Base-by-base conservation (phyloP, 1,140 invertebrate genomes). In the Paralvinella palmiformis region DNA sequence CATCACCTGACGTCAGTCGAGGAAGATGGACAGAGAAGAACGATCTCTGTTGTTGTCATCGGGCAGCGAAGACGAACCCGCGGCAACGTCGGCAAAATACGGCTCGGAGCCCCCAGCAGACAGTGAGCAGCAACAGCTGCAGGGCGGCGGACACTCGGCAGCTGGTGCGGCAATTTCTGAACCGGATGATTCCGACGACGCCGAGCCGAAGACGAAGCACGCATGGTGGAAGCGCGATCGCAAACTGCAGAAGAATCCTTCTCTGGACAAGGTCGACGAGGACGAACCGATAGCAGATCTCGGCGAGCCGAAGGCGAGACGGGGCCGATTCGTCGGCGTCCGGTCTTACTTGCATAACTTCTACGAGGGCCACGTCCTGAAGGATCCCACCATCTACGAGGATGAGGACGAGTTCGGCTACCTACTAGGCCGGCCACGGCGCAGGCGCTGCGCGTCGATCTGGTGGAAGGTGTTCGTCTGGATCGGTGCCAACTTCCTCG, bases 291-390 rank as follows among this genome's bases (percentile, higher is more conserved):
- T 31, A 32, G 33, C 27, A 32, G n/a, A 6, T 15, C 27, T 31
- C 29, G 48, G 24, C 24, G 48, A 22, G n/a, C 1, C 35, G 58
- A 29, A 24, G 58, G 31, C 1, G 3, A 36, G 35, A 0, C 37
- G 22, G 15, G 44, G 60, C 27, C 27, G 35, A 2, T 57, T 32
- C 55, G 82, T 82, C 62, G 82, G 82, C 20, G 79, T 83, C 32
- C 81, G 77, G 68, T 83, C 81, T 33, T 83, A 83, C 65, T 68
- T 83, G 29, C 81, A 83, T 65, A 72, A 83, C 32, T 83, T 83
- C 71, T 83, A 83, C 68, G 80, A 83, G 56, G 68, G 69, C n/a
- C 73, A 73, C 37, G 71, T 70, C 1, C 71, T 63, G 45, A 76
- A 78, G 63, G 72, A 77, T 63, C 76, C 76, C 4, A 55, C 63